phyloP scores from a whole-genome alignment of 2,797 vertebrate species.

The Semaprochilodus insignis region DNA sequence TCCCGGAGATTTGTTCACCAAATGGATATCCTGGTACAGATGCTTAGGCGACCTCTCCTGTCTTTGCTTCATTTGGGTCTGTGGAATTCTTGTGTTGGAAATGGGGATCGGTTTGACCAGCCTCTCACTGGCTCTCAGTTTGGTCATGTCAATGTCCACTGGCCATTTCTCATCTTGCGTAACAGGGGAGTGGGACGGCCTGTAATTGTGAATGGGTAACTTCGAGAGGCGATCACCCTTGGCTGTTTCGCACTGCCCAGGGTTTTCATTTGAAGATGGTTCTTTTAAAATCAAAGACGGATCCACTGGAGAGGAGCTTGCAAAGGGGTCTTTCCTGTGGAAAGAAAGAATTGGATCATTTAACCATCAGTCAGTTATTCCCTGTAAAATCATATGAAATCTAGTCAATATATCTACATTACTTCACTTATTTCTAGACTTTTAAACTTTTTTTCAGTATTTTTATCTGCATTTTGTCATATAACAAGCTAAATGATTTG shows the following conservation, averaged over 20 bases:
- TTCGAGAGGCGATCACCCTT: conserved; percentile 1
- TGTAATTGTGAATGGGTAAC: conserved; percentile 45
- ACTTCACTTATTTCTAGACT: no score
- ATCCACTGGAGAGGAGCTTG: not conserved
- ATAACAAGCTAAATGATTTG: no score
- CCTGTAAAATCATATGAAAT: no score
- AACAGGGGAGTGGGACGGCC: conserved; percentile 65
- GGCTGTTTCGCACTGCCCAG: conserved; percentile 11
- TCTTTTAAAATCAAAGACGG: conserved; percentile 5
- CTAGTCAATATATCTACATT: no score
- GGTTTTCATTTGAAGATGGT: conserved; percentile 14
- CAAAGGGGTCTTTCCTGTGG: conserved; percentile 21
- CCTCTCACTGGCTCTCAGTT: conserved; percentile 64
- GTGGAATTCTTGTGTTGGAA: conserved; percentile 57
- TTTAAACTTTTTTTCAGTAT: no score
- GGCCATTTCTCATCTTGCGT: conserved; percentile 51
- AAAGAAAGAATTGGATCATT: not conserved
- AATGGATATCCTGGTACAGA: conserved; percentile 23
- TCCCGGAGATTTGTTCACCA: not conserved
- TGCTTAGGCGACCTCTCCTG: conserved; percentile 5
- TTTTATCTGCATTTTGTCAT: no score
- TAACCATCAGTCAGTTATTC: not conserved
- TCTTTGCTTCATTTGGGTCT: conserved; percentile 28
- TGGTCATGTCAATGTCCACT: conserved; percentile 50
- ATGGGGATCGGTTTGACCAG: conserved; percentile 66